Evolutionary conservation across 2,797 vertebrate genomes (phyloP).

Genomic region (Poeciliopsis turneri): DNA sequence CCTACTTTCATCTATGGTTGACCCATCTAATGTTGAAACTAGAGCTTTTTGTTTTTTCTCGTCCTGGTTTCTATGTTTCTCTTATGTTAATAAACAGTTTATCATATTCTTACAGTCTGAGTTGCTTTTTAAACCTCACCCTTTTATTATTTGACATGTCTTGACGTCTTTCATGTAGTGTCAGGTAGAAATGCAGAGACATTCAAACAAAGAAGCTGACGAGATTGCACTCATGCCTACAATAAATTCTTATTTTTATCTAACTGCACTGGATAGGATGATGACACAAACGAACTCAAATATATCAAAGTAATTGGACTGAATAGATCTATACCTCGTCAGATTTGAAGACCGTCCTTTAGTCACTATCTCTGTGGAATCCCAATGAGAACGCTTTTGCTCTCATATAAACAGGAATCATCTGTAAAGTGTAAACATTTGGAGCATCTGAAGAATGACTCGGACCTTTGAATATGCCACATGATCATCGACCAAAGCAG

Average conservation of each 20-base stretch:
- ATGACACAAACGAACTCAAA: neutral
- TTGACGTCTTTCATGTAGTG: neutral
- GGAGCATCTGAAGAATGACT: neutral
- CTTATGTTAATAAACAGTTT: neutral
- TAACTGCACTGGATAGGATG: neutral
- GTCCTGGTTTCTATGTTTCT: neutral
- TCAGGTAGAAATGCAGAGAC: neutral
- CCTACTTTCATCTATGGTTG: neutral
- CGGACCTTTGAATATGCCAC: constrained; percentile 14
- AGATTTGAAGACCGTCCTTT: neutral
- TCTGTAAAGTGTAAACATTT: constrained; percentile 2
- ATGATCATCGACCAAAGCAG: constrained; percentile 5
- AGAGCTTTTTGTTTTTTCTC: neutral
- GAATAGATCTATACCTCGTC: neutral
- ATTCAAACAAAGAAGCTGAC: neutral
- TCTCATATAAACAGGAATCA: constrained; percentile 2
- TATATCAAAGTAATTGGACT: neutral
- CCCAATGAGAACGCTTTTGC: neutral
- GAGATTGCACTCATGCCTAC: neutral
- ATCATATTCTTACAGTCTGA: neutral
- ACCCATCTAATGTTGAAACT: neutral
- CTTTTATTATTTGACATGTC: neutral
- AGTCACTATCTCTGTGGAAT: neutral
- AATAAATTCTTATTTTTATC: neutral
- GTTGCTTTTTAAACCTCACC: neutral